These are phyloP conservation scores for Indicator indicator DNA, from an alignment of 2,113 vertebrate species.

Conservation along the genomic window DNA sequence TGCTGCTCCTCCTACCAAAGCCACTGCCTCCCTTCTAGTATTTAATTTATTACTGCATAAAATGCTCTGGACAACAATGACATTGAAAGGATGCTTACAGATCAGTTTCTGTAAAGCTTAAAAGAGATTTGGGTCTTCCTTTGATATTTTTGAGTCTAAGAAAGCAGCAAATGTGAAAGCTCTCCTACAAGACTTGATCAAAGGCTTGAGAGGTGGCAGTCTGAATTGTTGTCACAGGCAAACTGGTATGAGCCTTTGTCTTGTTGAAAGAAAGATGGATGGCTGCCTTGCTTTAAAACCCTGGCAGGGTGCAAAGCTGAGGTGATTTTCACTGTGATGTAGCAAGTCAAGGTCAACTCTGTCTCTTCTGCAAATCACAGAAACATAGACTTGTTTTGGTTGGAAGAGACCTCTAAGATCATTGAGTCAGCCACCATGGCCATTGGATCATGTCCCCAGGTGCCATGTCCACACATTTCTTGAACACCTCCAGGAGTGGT, in stretches of 20 bases:
- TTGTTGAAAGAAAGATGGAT: neutral
- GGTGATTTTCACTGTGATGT: neutral
- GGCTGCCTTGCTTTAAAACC: neutral
- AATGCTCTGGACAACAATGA: neutral
- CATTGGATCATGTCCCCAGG: too few species aligned
- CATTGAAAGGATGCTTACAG: constrained; percentile 13
- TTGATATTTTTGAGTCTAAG: neutral
- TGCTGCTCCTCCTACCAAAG: neutral
- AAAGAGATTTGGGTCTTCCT: neutral
- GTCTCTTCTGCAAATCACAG: neutral
- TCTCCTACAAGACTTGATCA: neutral
- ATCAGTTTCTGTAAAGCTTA: neutral
- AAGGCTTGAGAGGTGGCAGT: neutral
- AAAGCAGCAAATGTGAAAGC: neutral
- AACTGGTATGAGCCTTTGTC: neutral
- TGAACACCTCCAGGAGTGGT: too few species aligned
- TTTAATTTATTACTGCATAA: neutral
- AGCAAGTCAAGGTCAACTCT: neutral
- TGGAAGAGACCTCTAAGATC: too few species aligned
- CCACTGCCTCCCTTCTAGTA: neutral
- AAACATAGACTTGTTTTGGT: too few species aligned
- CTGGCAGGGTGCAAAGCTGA: neutral
- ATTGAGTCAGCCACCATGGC: too few species aligned
- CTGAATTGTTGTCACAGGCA: neutral
- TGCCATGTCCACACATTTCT: too few species aligned